A percentile compares a stretch with the other conserved stretches of the same genome.
These are phyloP conservation scores for Pipra filicauda DNA, from an alignment of 2,113 vertebrate genomes.

Conservation along the genomic window DNA sequence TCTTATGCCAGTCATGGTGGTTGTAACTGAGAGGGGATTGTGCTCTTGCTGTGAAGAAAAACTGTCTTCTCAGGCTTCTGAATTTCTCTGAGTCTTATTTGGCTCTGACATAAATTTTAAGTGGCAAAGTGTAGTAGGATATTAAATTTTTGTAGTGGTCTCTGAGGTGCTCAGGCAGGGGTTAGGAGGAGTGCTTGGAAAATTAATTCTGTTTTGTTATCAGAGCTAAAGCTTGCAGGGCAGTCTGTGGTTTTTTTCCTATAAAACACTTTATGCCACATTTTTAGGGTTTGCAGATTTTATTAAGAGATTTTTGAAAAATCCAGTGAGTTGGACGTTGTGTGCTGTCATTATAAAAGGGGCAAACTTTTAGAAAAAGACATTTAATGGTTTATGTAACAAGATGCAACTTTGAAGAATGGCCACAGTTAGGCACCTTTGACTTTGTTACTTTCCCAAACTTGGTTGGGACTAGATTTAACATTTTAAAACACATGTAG, in stretches of 20 bases:
- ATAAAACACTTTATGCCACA: not conserved
- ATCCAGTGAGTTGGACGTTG: not conserved
- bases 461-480: not conserved
- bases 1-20: not conserved
- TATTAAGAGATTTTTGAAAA: not conserved
- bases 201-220: not conserved
- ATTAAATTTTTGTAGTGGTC: not conserved
- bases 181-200: not conserved
- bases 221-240: not conserved
- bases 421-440: not conserved
- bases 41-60: not conserved
- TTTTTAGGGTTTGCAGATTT: not conserved
- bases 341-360: not conserved
- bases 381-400: not conserved
- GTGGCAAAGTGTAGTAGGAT: not conserved
- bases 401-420: not conserved
- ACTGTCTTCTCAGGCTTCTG: not conserved
- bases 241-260: not conserved
- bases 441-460: not conserved
- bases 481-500: not conserved
- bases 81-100: not conserved
- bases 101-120: not conserved
- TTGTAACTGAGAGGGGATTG: not conserved
- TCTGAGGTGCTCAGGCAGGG: not conserved
- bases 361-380: not conserved